Percentiles rank a stretch among this genome's conserved stretches.
These are phyloP conservation scores for Tokudaia muenninki DNA, from an alignment of 2,797 vertebrate genomes.

Conservation along the genomic window DNA sequence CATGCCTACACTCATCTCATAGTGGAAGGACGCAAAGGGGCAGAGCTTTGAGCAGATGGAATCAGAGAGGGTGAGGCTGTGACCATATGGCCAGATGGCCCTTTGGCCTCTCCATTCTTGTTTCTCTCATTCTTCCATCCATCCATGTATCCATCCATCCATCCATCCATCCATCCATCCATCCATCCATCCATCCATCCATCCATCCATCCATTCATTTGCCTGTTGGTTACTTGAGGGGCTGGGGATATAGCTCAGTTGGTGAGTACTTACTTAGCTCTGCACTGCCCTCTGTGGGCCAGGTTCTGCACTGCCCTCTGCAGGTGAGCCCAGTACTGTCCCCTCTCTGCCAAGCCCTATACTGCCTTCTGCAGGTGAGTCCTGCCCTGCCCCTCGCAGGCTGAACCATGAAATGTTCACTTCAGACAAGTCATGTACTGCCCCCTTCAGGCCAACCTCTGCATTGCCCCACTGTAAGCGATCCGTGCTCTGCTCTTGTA, in stretches of 20 bases:
- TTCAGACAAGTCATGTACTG: background rate
- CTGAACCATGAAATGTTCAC: background rate
- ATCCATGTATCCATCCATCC: background rate
- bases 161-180: background rate
- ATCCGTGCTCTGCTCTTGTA: background rate
- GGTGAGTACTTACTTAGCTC: too few relatives aligned
- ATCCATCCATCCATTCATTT: background rate
- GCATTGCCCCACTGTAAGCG: background rate
- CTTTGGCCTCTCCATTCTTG: background rate
- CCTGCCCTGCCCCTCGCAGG: background rate
- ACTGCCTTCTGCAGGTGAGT: background rate
- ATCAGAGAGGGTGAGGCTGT: background rate
- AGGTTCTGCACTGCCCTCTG: background rate
- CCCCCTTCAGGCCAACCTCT: background rate
- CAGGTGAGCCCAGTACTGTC: background rate
- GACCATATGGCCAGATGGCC: rapidly evolving
- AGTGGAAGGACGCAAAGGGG: background rate
- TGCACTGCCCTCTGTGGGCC: background rate
- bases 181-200: background rate
- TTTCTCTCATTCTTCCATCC: background rate
- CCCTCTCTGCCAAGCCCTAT: background rate
- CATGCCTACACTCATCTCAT: background rate
- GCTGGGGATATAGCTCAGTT: background rate
- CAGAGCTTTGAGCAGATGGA: background rate
- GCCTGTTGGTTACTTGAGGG: background rate